These are phyloP conservation scores for Sternotherus odoratus DNA, from an alignment of 2,797 vertebrate species.

Conservation along the genomic window DNA sequence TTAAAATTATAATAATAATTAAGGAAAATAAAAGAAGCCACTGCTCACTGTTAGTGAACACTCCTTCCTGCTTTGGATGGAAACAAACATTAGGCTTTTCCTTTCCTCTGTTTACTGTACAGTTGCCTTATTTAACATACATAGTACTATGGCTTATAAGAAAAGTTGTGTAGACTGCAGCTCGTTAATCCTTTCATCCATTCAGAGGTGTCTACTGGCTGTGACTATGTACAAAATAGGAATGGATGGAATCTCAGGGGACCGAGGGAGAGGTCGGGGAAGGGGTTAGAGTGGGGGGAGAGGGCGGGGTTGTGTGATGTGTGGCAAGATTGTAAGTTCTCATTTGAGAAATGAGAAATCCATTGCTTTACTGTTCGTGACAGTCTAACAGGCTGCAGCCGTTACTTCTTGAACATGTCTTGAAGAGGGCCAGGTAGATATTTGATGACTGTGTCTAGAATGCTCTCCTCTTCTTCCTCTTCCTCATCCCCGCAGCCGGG, in stretches of 20 bases:
- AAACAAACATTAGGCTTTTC: conserved; percentile 46
- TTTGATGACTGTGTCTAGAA: conserved; percentile 98
- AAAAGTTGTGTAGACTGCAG: conserved; percentile 80
- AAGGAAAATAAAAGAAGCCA: conserved; percentile 31
- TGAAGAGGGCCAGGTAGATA: conserved; percentile 97
- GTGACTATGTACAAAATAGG: conserved; percentile 75
- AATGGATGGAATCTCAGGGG: conserved; percentile 52
- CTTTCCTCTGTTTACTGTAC: conserved; percentile 64
- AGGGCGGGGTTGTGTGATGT: conserved; percentile 18
- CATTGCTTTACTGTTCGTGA: conserved; percentile 77
- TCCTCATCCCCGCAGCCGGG: conserved; percentile 95
- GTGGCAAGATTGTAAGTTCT: conserved; percentile 77
- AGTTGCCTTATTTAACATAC: conserved; percentile 71
- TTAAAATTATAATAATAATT: conserved; percentile 13
- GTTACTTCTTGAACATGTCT: conserved; percentile 99
- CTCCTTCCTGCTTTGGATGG: conserved; percentile 36
- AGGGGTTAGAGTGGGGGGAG: conserved; percentile 38
- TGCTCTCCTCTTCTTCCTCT: conserved; percentile 94
- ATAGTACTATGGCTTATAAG: conserved; percentile 86
- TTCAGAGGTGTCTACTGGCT: conserved; percentile 78
- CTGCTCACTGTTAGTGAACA: conserved; percentile 49
- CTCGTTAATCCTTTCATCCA: conserved; percentile 78
- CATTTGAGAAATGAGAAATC: conserved; percentile 76
- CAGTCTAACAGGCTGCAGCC: conserved; percentile 71
- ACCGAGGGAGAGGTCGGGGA: not conserved